Conservation (phyloP, 2,797 vertebrate species). For the Anisognathus igniventris region DNA sequence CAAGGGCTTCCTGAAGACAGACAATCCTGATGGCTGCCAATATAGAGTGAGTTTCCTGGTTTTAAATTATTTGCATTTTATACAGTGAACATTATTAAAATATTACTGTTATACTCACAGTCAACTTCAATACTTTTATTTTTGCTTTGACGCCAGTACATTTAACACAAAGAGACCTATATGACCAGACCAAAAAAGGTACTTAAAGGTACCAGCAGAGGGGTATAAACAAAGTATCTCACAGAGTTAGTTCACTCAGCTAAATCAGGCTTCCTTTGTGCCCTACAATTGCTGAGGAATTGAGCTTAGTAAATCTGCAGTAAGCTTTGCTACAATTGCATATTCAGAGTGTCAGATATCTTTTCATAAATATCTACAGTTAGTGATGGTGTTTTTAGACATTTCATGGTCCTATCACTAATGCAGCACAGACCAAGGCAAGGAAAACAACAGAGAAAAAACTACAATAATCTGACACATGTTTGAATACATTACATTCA, state of each 20-base stretch:
- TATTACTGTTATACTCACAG: neutral
- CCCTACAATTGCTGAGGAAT: neutral
- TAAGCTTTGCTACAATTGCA: neutral
- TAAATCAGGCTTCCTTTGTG: neutral
- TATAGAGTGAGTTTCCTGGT: neutral
- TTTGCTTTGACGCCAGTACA: neutral
- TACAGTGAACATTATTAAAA: neutral
- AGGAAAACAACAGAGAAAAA: neutral
- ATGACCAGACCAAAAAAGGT: neutral
- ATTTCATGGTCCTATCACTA: neutral
- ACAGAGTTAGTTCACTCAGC: neutral
- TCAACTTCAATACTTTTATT: neutral
- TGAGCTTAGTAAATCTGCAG: neutral
- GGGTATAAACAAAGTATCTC: neutral
- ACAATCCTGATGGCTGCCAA: neutral
- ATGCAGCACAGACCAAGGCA: neutral
- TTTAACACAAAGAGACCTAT: neutral
- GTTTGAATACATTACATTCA: neutral
- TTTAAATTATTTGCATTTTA: neutral
- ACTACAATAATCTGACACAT: neutral
- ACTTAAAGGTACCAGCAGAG: neutral
- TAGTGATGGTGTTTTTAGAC: neutral
- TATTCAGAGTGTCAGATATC: neutral
- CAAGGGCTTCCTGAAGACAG: neutral
- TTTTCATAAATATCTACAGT: neutral